Evolutionary conservation across 2,888 invertebrate genomes (phyloP).

Genomic region (Dryobotodes eremita): DNA sequence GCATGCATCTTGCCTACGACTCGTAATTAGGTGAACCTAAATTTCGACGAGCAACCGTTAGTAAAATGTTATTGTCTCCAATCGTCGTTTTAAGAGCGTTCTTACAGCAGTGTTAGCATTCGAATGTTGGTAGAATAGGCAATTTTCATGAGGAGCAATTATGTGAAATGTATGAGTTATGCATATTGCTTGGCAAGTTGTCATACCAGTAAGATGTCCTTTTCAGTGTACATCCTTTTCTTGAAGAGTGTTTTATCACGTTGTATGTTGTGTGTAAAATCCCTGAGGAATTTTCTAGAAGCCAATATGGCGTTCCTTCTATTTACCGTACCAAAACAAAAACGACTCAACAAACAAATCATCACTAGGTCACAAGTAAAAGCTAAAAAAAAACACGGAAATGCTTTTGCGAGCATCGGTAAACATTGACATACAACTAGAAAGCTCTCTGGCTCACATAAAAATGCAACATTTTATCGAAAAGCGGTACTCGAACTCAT

Average conservation of each 20-base stretch:
- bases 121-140: constrained; percentile 45
- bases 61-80: constrained; percentile 53
- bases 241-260: not conserved
- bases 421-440: constrained; percentile 63
- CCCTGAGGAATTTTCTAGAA: not conserved
- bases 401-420: constrained; percentile 56
- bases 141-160: constrained; percentile 41
- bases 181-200: not conserved
- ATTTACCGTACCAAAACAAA: constrained; percentile 3
- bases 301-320: not conserved
- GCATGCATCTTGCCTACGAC: constrained; percentile 75
- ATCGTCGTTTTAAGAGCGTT: constrained; percentile 49
- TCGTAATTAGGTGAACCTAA: constrained; percentile 65
- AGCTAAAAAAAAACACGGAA: constrained; percentile 61
- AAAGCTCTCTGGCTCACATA: constrained; percentile 52
- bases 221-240: not conserved
- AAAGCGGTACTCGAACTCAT: constrained; percentile 34
- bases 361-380: constrained; percentile 51
- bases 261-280: no score
- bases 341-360: constrained; percentile 34
- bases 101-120: constrained; percentile 43
- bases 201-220: not conserved
- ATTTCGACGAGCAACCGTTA: constrained; percentile 45
- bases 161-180: constrained; percentile 3
- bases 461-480: constrained; percentile 65